A percentile compares a stretch with the other conserved stretches of the same genome.
These are phyloP conservation scores for Conus canariensis DNA, from an alignment of 2,888 invertebrate species.

Conservation along the genomic window DNA sequence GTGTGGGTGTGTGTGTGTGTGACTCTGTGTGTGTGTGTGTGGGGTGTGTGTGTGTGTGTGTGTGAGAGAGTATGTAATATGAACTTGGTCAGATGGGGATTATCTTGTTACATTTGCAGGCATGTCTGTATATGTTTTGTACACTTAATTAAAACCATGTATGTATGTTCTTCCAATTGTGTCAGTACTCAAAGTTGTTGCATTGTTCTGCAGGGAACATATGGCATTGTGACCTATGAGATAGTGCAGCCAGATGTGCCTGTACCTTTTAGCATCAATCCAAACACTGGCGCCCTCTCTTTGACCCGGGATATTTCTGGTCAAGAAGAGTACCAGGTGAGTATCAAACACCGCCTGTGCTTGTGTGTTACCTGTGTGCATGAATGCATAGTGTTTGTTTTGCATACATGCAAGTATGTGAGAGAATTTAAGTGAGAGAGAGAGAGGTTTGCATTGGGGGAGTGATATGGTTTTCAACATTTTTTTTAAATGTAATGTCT, in stretches of 20 bases:
- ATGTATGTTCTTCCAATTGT: neutral
- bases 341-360: neutral
- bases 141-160: neutral
- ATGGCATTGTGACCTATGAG: slow-evolving; percentile 27
- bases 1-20: no score
- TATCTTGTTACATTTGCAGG: no score
- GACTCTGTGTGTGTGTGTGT: no score
- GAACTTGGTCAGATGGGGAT: no score
- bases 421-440: neutral
- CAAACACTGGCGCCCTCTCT: slow-evolving; percentile 56
- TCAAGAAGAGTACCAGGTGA: neutral
- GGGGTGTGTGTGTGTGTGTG: neutral
- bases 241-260: slow-evolving; percentile 38
- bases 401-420: neutral
- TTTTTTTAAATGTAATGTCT: no score
- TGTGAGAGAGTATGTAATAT: no score
- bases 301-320: slow-evolving; percentile 45
- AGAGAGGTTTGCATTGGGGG: no score
- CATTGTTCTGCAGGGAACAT: slow-evolving; percentile 23
- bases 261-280: slow-evolving; percentile 48
- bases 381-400: neutral
- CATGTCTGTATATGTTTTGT: neutral
- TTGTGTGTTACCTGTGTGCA: neutral
- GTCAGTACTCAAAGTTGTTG: no score
- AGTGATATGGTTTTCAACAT: no score